phyloP scores from a whole-genome alignment of 1,140 invertebrate species.

The Cydia strobilella region DNA sequence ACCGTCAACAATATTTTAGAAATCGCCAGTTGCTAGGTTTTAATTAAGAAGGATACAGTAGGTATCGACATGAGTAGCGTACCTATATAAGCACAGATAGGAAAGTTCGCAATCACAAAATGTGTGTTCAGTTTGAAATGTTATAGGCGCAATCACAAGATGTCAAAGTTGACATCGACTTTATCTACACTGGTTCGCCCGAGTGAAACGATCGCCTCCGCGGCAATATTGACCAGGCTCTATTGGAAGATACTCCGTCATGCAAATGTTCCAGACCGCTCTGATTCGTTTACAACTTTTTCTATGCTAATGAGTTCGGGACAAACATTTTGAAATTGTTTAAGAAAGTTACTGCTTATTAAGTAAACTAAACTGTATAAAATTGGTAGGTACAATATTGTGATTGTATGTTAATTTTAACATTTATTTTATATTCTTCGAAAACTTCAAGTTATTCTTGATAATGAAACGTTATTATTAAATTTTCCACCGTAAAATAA shows the following conservation, averaged over 20 bases:
- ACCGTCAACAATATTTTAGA: too few relatives aligned
- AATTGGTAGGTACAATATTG: not conserved
- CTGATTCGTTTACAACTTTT: conserved; percentile 2
- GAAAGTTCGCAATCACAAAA: too few relatives aligned
- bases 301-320: not conserved
- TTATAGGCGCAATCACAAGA: not conserved
- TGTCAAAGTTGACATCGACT: too few relatives aligned
- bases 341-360: conserved; percentile 8
- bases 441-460: not conserved
- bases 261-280: not conserved
- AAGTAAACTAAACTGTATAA: not conserved
- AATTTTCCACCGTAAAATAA: not conserved
- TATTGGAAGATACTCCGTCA: not conserved
- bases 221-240: not conserved
- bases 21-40: too few relatives aligned
- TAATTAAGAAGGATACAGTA: too few relatives aligned
- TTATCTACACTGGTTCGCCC: not conserved
- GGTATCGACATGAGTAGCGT: too few relatives aligned
- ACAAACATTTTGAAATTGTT: not conserved
- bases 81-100: too few relatives aligned
- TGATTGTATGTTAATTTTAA: not conserved
- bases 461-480: not conserved
- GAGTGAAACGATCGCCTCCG: not conserved
- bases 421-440: not conserved
- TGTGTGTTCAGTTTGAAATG: too few relatives aligned